These are phyloP conservation scores for Urocyon cinereoargenteus DNA, from an alignment of 2,797 vertebrate species.

Conservation along the genomic window DNA sequence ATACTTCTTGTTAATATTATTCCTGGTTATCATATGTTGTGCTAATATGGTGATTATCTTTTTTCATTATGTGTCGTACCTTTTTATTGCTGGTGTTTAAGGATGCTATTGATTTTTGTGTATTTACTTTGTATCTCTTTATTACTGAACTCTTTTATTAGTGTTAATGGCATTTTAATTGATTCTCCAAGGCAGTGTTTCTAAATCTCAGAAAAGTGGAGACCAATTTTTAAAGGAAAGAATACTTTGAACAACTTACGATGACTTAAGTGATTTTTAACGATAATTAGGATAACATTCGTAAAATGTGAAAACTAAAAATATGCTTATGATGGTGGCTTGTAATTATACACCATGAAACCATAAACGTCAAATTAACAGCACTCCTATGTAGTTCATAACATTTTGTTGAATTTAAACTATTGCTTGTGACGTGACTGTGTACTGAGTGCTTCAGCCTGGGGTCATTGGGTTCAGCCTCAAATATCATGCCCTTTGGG, in stretches of 20 bases:
- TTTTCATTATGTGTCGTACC: constrained; percentile 61
- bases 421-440: neutral
- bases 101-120: constrained; percentile 65
- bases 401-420: neutral
- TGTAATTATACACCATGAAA: neutral
- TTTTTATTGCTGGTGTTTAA: constrained; percentile 71
- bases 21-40: neutral
- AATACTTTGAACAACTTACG: neutral
- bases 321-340: neutral
- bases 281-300: constrained; percentile 36
- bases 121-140: constrained; percentile 69
- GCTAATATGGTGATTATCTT: constrained; percentile 60
- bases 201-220: neutral
- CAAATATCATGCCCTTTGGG: neutral
- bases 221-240: neutral
- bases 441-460: neutral
- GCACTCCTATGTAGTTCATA: neutral
- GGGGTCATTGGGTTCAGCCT: neutral
- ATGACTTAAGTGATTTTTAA: neutral
- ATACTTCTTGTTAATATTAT: constrained; percentile 39
- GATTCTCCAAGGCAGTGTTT: constrained; percentile 54
- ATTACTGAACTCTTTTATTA: constrained; percentile 63
- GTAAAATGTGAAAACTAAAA: constrained; percentile 6
- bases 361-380: neutral
- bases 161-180: constrained; percentile 69